Percentiles rank a stretch among this genome's conserved stretches.
Conservation (phyloP, 1,140 invertebrate species). For the Apocrypta bakeri region DNA sequence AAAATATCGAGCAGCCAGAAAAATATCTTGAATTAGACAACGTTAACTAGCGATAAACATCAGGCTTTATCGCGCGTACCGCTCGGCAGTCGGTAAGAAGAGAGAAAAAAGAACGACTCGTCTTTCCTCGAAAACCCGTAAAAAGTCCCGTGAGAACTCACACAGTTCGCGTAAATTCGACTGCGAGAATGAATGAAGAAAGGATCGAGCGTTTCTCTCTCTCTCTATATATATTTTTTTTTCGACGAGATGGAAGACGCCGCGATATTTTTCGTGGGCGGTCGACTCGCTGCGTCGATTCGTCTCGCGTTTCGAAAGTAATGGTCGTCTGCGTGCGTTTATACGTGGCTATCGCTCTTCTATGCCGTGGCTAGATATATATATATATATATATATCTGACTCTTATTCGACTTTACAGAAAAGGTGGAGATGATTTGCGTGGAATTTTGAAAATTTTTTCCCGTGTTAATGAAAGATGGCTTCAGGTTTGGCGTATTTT, state of each 20-base stretch:
- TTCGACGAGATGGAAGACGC: conserved; percentile 41
- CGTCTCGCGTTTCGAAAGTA: conserved; percentile 40
- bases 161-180: neutral
- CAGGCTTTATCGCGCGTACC: conserved; percentile 9
- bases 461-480: no score
- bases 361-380: no score
- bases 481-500: no score
- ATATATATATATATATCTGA: no score
- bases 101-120: neutral
- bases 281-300: conserved; percentile 30
- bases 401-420: no score
- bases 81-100: neutral
- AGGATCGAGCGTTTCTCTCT: neutral
- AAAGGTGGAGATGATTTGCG: no score
- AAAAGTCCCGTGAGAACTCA: conserved; percentile 19
- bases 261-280: conserved; percentile 46
- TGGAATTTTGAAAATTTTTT: no score
- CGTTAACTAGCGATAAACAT: conserved; percentile 25
- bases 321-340: conserved; percentile 8
- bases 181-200: neutral
- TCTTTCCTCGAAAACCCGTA: conserved; percentile 38
- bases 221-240: conserved; percentile 38
- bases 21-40: neutral
- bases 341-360: conserved; percentile 27
- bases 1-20: neutral